Evolutionary conservation across 2,797 vertebrate genomes (phyloP).

Genomic region (Phataginus tricuspis): DNA sequence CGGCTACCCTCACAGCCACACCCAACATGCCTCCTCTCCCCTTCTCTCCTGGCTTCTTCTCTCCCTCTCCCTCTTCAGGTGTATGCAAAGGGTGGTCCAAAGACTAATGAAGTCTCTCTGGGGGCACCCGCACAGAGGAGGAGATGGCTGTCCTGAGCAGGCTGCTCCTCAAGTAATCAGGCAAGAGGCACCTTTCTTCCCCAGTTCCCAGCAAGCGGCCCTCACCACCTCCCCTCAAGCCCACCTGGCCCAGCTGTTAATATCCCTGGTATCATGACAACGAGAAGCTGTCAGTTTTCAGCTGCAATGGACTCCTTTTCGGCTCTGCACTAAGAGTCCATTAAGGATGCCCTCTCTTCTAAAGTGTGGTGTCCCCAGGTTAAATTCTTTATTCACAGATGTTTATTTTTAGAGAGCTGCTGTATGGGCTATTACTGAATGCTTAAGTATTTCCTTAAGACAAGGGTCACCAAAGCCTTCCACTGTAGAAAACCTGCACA

Average conservation of each 20-base stretch:
- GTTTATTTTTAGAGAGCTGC: constrained; percentile 80
- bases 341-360: constrained; percentile 68
- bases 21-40: rapidly evolving
- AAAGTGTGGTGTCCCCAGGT: constrained; percentile 29
- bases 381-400: constrained; percentile 76
- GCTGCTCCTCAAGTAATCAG: neutral
- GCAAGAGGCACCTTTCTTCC: neutral
- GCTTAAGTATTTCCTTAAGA: constrained; percentile 74
- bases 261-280: neutral
- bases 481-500: constrained; percentile 72
- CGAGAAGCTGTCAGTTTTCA: constrained; percentile 51
- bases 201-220: neutral
- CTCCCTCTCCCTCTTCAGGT: neutral
- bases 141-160: no score
- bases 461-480: constrained; percentile 72
- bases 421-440: constrained; percentile 67
- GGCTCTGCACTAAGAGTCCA: constrained; percentile 13
- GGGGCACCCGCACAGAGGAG: neutral
- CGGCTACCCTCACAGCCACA: rapidly evolving
- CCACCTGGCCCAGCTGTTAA: constrained; percentile 54
- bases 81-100: neutral
- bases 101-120: neutral
- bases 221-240: constrained; percentile 5
- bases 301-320: constrained; percentile 67
- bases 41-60: neutral